A percentile compares a stretch with the other conserved stretches of the same genome.
These are phyloP conservation scores for Muscicapa striata DNA, from an alignment of 2,797 vertebrate genomes.

Conservation along the genomic window DNA sequence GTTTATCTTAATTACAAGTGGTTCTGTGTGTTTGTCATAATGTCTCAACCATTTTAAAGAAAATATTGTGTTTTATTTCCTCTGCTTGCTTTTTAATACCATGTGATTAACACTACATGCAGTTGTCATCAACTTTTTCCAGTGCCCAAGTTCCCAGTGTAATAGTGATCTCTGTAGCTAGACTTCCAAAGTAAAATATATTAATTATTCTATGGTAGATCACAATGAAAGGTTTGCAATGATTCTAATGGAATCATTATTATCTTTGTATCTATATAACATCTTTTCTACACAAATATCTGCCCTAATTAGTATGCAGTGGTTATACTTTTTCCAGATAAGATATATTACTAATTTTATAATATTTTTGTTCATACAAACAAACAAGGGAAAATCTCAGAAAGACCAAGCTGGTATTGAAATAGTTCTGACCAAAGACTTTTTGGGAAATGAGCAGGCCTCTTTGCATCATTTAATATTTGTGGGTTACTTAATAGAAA, in stretches of 20 bases:
- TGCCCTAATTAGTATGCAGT: background rate
- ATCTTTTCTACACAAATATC: background rate
- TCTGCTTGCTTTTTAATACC: background rate
- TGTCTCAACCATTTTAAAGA: background rate
- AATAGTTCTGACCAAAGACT: background rate
- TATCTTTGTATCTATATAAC: background rate
- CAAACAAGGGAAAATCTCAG: background rate
- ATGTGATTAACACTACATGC: background rate
- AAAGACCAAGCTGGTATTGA: background rate
- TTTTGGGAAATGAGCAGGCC: background rate
- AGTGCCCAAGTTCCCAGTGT: background rate
- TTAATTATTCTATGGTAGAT: background rate
- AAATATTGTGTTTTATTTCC: background rate
- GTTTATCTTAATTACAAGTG: slow-evolving; percentile 8
- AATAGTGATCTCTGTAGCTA: background rate
- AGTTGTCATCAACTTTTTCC: background rate
- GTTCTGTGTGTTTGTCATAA: background rate
- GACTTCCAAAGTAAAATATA: background rate
- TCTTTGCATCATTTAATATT: background rate
- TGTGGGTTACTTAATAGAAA: background rate
- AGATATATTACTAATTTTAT: background rate
- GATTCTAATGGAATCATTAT: background rate
- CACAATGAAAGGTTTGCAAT: background rate
- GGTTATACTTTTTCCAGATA: background rate
- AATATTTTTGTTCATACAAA: background rate